A percentile compares a stretch with the other conserved stretches of the same genome.
Evolutionary conservation across 1,140 invertebrate species (phyloP).

Genomic region (Caenorhabditis latens): DNA sequence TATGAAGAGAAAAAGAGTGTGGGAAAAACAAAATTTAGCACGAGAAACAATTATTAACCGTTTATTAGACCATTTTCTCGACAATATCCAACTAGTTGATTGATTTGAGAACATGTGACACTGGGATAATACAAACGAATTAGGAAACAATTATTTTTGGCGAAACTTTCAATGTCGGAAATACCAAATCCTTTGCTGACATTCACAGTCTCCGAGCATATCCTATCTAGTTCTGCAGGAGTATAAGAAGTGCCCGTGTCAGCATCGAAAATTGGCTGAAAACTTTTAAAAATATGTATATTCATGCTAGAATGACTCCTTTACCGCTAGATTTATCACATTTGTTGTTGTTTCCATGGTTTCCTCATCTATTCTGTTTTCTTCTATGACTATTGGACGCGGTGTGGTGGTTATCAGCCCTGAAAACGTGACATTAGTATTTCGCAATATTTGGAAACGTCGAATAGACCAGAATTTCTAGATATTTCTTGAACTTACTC

Average conservation of each 20-base stretch:
- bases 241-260: constrained; percentile 18
- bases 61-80: constrained; percentile 51
- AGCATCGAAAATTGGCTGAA: constrained; percentile 39
- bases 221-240: background rate
- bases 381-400: background rate
- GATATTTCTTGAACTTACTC: background rate
- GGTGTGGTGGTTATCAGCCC: constrained; percentile 38
- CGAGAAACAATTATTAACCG: constrained; percentile 8
- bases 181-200: constrained; percentile 49
- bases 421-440: background rate
- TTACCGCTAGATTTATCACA: constrained; percentile 45
- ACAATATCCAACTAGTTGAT: constrained; percentile 48
- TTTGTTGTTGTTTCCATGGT: constrained; percentile 23
- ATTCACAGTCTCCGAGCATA: constrained; percentile 18
- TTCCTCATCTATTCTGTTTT: constrained; percentile 29
- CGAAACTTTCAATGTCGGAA: constrained; percentile 43
- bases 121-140: constrained; percentile 44
- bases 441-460: constrained; percentile 7
- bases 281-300: background rate
- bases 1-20: background rate
- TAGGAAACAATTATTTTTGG: constrained; percentile 43
- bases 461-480: background rate
- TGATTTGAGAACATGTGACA: constrained; percentile 49
- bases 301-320: background rate
- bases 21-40: too few species aligned